Evolutionary conservation across 2,888 invertebrate genomes (phyloP).

Genomic region (Epinotia demarniana): DNA sequence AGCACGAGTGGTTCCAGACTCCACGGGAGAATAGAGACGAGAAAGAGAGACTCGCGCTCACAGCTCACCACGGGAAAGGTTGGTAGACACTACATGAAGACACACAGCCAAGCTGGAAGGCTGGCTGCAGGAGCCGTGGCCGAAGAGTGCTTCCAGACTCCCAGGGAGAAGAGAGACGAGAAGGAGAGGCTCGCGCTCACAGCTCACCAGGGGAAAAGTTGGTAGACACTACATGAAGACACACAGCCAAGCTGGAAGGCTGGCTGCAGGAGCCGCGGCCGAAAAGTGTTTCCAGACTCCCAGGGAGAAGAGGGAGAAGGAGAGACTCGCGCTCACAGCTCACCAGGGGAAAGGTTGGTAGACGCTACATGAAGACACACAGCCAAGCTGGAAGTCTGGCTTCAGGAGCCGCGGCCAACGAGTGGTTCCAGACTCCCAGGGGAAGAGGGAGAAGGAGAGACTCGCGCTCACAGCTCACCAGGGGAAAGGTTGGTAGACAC

Average conservation of each 20-base stretch:
- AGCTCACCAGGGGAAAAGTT: conserved; percentile 70
- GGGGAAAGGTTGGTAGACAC: conserved; percentile 64
- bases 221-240: not conserved
- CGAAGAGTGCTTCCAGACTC: conserved; percentile 94
- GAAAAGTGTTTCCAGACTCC: conserved; percentile 94
- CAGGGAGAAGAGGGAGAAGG: conserved; percentile 91
- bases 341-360: conserved; percentile 69
- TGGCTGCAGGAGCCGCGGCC: conserved; percentile 68
- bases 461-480: conserved; percentile 76
- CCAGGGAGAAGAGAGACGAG: conserved; percentile 90
- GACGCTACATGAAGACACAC: not conserved
- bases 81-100: not conserved
- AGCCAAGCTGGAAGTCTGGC: conserved; percentile 77
- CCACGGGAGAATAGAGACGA: conserved; percentile 90
- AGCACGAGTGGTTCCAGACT: conserved; percentile 94
- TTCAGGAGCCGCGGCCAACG: conserved; percentile 71
- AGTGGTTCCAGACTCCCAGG: conserved; percentile 95
- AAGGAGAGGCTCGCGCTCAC: conserved; percentile 86
- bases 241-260: conserved; percentile 76
- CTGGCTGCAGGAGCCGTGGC: conserved; percentile 66
- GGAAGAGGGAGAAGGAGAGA: conserved; percentile 89
- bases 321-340: conserved; percentile 81
- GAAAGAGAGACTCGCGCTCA: too few species aligned
- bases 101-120: conserved; percentile 76
- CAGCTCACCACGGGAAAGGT: conserved; percentile 70